A percentile compares a stretch with the other conserved stretches of the same genome.
These are phyloP conservation scores for Pollenia angustigena DNA, from an alignment of 2,888 invertebrate species.

Conservation along the genomic window DNA sequence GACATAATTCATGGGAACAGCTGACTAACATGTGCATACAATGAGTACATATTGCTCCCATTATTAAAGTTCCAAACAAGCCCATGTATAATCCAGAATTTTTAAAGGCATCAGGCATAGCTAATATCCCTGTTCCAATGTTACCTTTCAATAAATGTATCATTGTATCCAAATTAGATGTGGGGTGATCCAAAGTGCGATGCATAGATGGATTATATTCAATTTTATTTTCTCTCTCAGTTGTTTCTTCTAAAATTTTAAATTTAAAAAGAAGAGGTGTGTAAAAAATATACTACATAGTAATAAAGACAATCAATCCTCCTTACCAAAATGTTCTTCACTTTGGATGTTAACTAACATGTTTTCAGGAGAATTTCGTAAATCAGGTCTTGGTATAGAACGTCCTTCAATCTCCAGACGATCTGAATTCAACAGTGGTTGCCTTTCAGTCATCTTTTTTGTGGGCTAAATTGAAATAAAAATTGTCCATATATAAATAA, in stretches of 20 bases:
- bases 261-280: neutral
- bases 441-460: conserved; percentile 88
- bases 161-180: conserved; percentile 91
- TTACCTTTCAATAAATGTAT: conserved; percentile 90
- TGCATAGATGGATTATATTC: conserved; percentile 87
- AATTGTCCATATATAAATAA: neutral
- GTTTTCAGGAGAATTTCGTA: conserved; percentile 84
- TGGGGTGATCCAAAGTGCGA: conserved; percentile 90
- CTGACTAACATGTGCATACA: conserved; percentile 94
- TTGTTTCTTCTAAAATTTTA: conserved; percentile 70
- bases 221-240: conserved; percentile 76
- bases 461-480: conserved; percentile 54
- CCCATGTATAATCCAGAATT: conserved; percentile 95
- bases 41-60: conserved; percentile 95
- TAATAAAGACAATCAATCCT: neutral
- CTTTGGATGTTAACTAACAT: conserved; percentile 83
- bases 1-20: conserved; percentile 90
- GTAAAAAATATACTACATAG: neutral
- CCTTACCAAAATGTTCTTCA: conserved; percentile 81
- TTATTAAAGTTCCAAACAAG: conserved; percentile 90
- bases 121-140: conserved; percentile 96
- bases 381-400: conserved; percentile 80
- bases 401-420: conserved; percentile 77
- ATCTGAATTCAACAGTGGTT: conserved; percentile 86
- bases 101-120: conserved; percentile 97